Conservation (phyloP, 2,888 invertebrate species). For the Zele albiditarsus region DNA sequence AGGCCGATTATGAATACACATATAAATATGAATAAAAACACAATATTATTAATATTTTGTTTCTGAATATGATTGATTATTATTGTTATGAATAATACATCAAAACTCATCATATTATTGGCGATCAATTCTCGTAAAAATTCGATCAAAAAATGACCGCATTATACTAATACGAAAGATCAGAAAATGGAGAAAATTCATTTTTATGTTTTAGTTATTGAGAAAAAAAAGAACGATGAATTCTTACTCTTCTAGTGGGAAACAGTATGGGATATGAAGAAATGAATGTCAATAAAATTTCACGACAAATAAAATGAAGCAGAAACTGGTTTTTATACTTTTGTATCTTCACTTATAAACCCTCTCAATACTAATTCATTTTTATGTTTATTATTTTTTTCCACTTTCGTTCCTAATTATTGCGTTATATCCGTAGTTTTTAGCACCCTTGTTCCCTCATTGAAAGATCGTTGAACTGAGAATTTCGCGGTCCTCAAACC, state of each 20-base stretch:
- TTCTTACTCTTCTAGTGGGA: neutral
- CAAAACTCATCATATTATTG: neutral
- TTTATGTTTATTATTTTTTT: neutral
- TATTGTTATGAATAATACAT: neutral
- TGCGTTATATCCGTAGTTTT: neutral
- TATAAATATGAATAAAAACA: constrained; percentile 13
- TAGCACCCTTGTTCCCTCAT: constrained; percentile 15
- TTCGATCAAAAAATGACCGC: neutral
- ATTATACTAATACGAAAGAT: neutral
- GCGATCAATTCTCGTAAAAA: neutral
- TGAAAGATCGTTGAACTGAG: neutral
- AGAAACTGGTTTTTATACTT: constrained; percentile 58
- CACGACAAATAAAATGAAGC: constrained; percentile 55
- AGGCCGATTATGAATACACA: constrained; percentile 9
- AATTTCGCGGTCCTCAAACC: constrained; percentile 2
- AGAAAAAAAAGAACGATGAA: neutral
- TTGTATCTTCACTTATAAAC: constrained; percentile 28
- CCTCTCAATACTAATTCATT: neutral
- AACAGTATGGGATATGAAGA: constrained; percentile 37
- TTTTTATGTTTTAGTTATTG: neutral
- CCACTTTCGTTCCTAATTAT: constrained; percentile 12
- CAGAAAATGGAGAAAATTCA: neutral
- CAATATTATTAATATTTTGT: constrained; percentile 7
- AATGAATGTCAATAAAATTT: constrained; percentile 59
- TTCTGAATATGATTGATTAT: neutral